These are phyloP conservation scores for Eriocheir sinensis DNA, from an alignment of 1,140 invertebrate genomes.

Conservation along the genomic window DNA sequence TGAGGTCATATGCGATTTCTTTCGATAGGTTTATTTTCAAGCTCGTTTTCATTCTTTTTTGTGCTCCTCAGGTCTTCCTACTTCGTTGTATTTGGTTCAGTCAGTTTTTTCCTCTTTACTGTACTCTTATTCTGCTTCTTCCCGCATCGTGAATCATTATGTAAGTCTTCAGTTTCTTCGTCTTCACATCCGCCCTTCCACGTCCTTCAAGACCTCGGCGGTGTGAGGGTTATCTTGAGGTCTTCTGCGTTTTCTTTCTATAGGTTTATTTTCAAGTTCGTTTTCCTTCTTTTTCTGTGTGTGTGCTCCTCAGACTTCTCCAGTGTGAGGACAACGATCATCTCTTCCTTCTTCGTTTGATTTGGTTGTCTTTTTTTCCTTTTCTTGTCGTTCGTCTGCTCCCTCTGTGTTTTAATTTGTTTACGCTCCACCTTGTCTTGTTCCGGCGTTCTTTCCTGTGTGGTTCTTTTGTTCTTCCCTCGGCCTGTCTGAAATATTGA, in stretches of 20 bases:
- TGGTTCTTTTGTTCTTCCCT: no score
- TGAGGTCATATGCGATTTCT: no score
- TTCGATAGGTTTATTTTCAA: no score
- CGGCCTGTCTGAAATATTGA: no score
- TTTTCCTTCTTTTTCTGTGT: neutral
- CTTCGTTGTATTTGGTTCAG: neutral
- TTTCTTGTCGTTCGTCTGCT: neutral
- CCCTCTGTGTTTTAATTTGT: no score
- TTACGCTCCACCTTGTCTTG: no score
- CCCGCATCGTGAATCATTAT: neutral
- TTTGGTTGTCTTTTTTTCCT: neutral
- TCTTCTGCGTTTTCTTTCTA: no score
- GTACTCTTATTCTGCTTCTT: neutral
- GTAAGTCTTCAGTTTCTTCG: no score
- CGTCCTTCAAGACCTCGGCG: neutral
- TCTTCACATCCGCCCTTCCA: neutral
- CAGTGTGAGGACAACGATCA: no score
- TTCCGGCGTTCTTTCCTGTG: no score
- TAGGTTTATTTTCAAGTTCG: no score
- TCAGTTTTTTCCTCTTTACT: neutral
- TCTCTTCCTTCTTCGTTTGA: neutral
- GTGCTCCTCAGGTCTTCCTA: neutral
- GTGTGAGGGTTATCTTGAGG: slow-evolving; percentile 24
- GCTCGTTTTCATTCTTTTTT: neutral
- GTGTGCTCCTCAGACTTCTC: neutral